Conservation (phyloP, 2,113 vertebrate species). For the Ornithorhynchus anatinus region DNA sequence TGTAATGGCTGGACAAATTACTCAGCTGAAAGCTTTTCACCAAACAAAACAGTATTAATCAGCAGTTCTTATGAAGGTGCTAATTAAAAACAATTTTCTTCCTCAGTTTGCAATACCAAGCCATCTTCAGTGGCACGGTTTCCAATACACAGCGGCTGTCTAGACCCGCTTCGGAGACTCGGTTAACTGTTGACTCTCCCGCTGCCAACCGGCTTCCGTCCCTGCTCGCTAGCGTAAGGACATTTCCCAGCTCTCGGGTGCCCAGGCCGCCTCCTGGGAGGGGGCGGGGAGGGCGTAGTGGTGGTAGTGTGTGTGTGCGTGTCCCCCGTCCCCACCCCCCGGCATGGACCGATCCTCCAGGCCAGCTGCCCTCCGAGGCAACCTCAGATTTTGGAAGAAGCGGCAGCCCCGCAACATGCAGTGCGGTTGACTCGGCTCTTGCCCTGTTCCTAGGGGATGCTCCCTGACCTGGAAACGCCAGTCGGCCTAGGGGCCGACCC, state of each 20-base stretch:
- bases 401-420: no score
- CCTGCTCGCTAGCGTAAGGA: conserved; percentile 77
- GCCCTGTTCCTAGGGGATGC: no score
- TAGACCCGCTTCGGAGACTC: conserved; percentile 76
- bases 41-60: conserved; percentile 91
- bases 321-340: no score
- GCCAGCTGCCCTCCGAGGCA: no score
- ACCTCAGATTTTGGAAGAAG: no score
- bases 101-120: conserved; percentile 86
- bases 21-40: conserved; percentile 90
- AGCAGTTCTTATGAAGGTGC: conserved; percentile 90
- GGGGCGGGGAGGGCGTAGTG: no score
- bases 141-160: conserved; percentile 80
- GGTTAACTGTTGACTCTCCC: conserved; percentile 81
- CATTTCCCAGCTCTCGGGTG: conserved; percentile 70
- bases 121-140: conserved; percentile 84
- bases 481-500: no score
- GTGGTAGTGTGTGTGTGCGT: no score
- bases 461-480: no score
- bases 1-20: conserved; percentile 90
- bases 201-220: conserved; percentile 79
- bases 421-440: no score
- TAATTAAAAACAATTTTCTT: conserved; percentile 94
- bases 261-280: no score
- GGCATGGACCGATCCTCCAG: no score